Evolutionary conservation across 2,113 vertebrate species (phyloP), one percentile per base, ranked within the genome.

Genomic region (Leptodactylus fuscus): DNA sequence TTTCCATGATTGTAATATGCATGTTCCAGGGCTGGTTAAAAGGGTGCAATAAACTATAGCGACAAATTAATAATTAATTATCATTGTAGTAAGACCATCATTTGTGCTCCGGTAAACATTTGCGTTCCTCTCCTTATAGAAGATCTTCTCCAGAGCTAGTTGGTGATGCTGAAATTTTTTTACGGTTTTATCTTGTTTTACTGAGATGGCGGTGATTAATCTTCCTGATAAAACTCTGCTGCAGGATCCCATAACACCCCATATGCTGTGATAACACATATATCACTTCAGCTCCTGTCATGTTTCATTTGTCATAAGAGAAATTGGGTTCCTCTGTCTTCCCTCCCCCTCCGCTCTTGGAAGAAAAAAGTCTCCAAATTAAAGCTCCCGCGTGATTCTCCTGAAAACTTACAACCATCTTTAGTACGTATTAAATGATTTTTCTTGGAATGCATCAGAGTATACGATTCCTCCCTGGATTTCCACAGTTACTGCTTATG

Each of bases 181-280:
- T 77, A 86, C 51, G 76, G 76, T 81, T 86, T 81, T 86, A 73
- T 86, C 84, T 86, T 81, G 84, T 86, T 86, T 86, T 86, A 73
- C 84, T 60, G 65, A 86, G 84, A 81, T 86, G 38, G 76, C 27
- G 77, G 84, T 86, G 84, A 86, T 86, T 86, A 86, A 86, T 86
- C 84, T 81, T 81, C 65, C 65, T 83, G 67, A 86, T 81, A 86
- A 86, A 86, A 86, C 84, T 80, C 76, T 81, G 65, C 78, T 60
- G 76, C 84, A 86, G 76, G 13, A 86, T 86, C 84, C 84, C 84
- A 81, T 58, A 81, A 81, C 77, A 73, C 49, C 77, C 84, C 48
- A 81, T 86, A 73, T 86, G 77, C 77, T 86, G 77, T 81, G 84
- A 86, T 86, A 81, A 86, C 84, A 86, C 84, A 86, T 86, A 86